Evolutionary conservation across 2,113 vertebrate species (phyloP).

Genomic region (Tringa solitaria): DNA sequence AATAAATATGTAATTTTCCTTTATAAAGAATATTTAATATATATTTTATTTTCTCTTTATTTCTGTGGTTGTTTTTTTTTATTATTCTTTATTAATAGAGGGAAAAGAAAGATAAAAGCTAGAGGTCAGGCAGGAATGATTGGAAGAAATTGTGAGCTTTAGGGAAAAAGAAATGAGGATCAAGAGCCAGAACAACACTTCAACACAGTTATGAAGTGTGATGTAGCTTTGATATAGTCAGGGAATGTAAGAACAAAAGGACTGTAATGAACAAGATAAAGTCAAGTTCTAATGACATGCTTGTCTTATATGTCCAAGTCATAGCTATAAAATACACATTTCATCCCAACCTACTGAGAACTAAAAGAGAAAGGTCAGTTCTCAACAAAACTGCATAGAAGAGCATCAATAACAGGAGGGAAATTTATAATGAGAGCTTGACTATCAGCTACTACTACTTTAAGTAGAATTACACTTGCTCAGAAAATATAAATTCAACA

Average conservation of each 20-base stretch:
- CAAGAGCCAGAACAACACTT: background rate
- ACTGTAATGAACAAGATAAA: background rate
- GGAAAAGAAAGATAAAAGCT: background rate
- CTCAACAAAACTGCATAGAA: background rate
- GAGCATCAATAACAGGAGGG: background rate
- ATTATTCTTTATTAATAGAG: background rate
- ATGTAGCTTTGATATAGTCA: background rate
- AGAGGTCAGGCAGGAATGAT: background rate
- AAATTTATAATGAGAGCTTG: background rate
- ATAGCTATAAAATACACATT: background rate
- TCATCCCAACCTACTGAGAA: background rate
- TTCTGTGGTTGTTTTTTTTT: background rate
- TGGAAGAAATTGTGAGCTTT: background rate
- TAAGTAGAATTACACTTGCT: background rate
- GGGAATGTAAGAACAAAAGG: background rate
- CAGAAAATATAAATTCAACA: background rate
- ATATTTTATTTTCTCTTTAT: background rate
- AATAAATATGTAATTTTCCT: background rate
- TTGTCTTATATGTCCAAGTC: background rate
- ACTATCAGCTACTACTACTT: background rate
- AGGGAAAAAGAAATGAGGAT: background rate
- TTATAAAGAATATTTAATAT: background rate
- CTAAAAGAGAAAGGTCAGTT: background rate
- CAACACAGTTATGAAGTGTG: background rate
- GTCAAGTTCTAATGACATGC: background rate